Evolutionary conservation across 2,797 vertebrate species (phyloP), one percentile per base, ranked within the genome.

Genomic region (Paedocypris micromegethes): DNA sequence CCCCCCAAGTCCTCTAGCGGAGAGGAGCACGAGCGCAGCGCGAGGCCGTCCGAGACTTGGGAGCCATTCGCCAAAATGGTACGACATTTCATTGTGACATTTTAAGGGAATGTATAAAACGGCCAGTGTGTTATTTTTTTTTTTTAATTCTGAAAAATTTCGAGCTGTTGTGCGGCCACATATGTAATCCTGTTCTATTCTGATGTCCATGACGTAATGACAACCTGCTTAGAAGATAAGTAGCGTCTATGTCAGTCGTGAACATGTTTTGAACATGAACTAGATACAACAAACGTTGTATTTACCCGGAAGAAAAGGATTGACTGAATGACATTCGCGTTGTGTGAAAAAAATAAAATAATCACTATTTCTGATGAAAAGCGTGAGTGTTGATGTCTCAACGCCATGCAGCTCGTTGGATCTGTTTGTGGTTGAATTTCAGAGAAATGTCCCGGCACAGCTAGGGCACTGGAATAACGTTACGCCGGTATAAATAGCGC

Each of bases 401-500:
- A 9, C 9, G n/a, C 55, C 39, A 48, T 38, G 50, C 55, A 9
- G 58, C 58, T 58, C 3, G 23, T 47, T 64, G 6, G n/a, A 53
- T 63, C 39, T 50, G 68, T 70, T 64, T 70, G 56, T 72, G 7
- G 55, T 50, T 38, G 39, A 56, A 68, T 70, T 78, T 73, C 71
- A 9, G 66, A 72, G 42, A 70, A 64, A 68, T 67, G 67, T 56
- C 72, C 72, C 73, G 61, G 51, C 68, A 45, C 49, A 41, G 46
- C 69, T 51, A 59, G 64, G 67, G 58, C 69, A 67, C 58, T 52
- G 78, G 76, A 75, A 79, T 82, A 79, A 55, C 72, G 57, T 77
- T 72, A 74, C 81, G 52, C 66, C 4, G 78, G 72, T 82, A 83
- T 83, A 76, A 83, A 83, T 83, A 81, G 77, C 68, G 42, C 57